These are phyloP conservation scores for Metellina segmentata DNA, from an alignment of 2,888 invertebrate species.

Conservation along the genomic window DNA sequence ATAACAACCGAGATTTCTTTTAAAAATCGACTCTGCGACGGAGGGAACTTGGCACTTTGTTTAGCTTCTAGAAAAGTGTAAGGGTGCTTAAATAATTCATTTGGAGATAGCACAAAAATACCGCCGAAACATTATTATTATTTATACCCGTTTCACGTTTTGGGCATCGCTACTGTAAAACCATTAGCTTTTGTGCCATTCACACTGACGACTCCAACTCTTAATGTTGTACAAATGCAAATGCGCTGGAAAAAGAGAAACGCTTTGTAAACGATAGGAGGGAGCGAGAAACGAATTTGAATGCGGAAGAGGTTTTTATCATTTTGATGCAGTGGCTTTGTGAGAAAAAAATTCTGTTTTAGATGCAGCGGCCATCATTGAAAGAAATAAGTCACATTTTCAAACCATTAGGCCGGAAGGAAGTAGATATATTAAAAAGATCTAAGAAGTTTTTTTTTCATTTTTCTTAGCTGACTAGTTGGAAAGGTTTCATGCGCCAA, in stretches of 20 bases:
- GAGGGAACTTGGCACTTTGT: neutral
- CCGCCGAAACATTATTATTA: neutral
- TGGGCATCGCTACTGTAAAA: neutral
- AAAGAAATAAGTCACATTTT: too few relatives aligned
- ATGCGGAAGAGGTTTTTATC: neutral
- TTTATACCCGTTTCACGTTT: neutral
- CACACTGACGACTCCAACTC: neutral
- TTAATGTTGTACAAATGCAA: neutral
- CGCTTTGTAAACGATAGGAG: neutral
- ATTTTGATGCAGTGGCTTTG: neutral
- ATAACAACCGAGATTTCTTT: neutral
- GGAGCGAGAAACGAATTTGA: neutral
- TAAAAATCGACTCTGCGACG: neutral
- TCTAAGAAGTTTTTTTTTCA: too few relatives aligned
- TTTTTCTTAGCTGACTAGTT: too few relatives aligned
- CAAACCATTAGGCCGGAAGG: too few relatives aligned
- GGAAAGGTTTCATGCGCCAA: too few relatives aligned
- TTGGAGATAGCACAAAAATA: neutral
- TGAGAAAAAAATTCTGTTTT: too few relatives aligned
- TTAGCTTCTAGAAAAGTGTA: neutral
- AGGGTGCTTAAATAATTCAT: neutral
- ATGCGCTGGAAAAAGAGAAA: neutral
- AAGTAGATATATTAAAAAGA: too few relatives aligned
- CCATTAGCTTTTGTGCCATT: neutral
- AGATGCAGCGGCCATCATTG: too few relatives aligned